Evolutionary conservation across 2,888 invertebrate species (phyloP), one percentile per base, ranked within the genome.

Genomic region (Nomada lathburiana): DNA sequence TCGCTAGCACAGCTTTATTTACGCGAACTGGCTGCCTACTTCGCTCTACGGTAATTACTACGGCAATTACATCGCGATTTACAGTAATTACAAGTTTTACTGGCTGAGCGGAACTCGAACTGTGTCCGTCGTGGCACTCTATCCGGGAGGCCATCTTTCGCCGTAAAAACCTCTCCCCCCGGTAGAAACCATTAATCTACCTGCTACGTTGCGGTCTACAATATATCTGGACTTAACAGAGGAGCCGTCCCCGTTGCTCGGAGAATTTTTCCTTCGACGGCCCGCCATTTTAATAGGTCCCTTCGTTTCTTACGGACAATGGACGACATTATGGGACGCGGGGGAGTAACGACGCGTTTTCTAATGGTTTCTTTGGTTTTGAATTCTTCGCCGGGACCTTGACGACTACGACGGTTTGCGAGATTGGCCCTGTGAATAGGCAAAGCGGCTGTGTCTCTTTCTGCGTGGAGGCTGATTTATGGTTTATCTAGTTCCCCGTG

Each of bases 61-160:
- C 83, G 83, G 90, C 87, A 82, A 87, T 87, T 88, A 87, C 90
- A 89, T 84, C 86, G 89, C 91, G 89, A 92, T 91, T 92, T 92
- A 91, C 91, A 88, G 89, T 90, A 91, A 92, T 92, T 92, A 89
- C 90, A 90, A 89, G 80, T 90, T 90, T 90, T 88, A 87, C 88
- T 85, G 84, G 85, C 84, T 80, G 79, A 81, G 64, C 73, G 80
- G 80, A 80, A 76, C 80, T 72, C 71, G 62, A 83, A 83, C 82
- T 72, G 83, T 82, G 63, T 67, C 62, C 77, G 70, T 63, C 78
- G 70, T 42, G 67, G 50, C 70, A 73, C 70, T 74, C 73, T 70
- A 83, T 83, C 78, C 74, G 18, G 70, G n/a, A 26, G 69, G 69
- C 76, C 71, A 74, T 63, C 74, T 78, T 76, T 73, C 62, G 42